A percentile compares a stretch with the other conserved stretches of the same genome.
phyloP scores from a whole-genome alignment of 2,888 invertebrate species.

The Drosophila niveifrons region DNA sequence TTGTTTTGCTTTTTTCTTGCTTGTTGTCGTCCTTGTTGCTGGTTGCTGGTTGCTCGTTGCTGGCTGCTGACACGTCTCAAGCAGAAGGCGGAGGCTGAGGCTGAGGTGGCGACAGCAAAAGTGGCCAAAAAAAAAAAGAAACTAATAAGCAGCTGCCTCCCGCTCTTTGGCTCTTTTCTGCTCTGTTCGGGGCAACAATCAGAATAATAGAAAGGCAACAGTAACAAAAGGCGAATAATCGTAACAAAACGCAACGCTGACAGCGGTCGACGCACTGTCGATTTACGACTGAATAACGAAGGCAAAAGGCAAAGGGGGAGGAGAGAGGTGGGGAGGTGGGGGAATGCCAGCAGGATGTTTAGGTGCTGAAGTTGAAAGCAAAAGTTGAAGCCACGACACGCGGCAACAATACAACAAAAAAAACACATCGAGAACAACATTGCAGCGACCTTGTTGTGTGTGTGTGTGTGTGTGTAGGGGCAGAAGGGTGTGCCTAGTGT shows the following conservation, averaged over 20 bases:
- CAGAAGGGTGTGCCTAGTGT: slow-evolving; percentile 13
- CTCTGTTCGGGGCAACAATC: slow-evolving; percentile 7
- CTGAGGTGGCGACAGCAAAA: slow-evolving; percentile 25
- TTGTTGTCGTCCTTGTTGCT: slow-evolving; percentile 1
- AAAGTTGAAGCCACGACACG: slow-evolving; percentile 31
- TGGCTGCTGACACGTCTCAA: slow-evolving; percentile 48
- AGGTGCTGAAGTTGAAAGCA: slow-evolving; percentile 32
- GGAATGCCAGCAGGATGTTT: neutral
- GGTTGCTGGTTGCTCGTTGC: slow-evolving; percentile 5
- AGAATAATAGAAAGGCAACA: slow-evolving; percentile 20
- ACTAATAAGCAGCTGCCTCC: slow-evolving; percentile 65
- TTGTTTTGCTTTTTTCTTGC: slow-evolving; percentile 13
- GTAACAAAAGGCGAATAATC: slow-evolving; percentile 38
- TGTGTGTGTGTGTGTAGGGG: slow-evolving; percentile 13
- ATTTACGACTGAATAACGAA: slow-evolving; percentile 41
- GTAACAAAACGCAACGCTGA: slow-evolving; percentile 56
- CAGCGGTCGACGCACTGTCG: slow-evolving; percentile 71
- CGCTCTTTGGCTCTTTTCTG: too few relatives aligned
- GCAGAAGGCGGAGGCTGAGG: slow-evolving; percentile 24
- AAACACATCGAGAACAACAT: slow-evolving; percentile 24
- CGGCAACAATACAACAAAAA: slow-evolving; percentile 3
- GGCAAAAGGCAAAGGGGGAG: neutral
- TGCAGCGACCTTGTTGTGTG: slow-evolving; percentile 34
- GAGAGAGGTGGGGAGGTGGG: neutral
- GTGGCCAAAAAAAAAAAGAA: slow-evolving; percentile 35